Evolutionary conservation across 2,888 invertebrate genomes (phyloP), one percentile per base, ranked within the genome.

Genomic region (Netelia fuscicornis): DNA sequence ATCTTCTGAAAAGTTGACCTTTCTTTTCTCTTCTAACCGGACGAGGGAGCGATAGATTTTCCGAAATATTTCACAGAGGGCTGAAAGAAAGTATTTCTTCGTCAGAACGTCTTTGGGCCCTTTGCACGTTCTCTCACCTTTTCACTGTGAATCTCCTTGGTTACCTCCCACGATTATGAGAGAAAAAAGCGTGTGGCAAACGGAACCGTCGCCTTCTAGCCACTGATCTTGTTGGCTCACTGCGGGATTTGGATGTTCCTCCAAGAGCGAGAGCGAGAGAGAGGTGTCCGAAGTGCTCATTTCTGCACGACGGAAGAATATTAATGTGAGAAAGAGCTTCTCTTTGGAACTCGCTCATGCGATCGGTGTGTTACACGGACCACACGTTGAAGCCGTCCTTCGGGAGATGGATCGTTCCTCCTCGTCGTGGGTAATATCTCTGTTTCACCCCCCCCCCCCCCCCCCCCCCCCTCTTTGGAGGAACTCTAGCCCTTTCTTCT

Each of bases 391-490:
- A 75, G 81, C 75, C 58, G 70, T 78, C 72, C 86, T 80, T 67
- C 81, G 72, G 48, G 80, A 82, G 74, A 86, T 87, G 87, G 88
- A 88, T 90, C 88, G 86, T 84, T n/a, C 48, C 83, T 87, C 23
- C 87, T 88, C 91, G 86, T 89, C 91, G 90, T 91, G 91, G 91
- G 91, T 91, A 91, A 91, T 91, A 91, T 91, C 91, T 91, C 88
- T 90, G 87, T 91, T 90, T 90, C 88, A 86, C 88, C 88, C 88
- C 86, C 84, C 20, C 86, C 84, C 20, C 86, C 17, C 17, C 88
- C 88, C 88, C 88, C 88, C 88, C 88, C 88, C 88, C 86, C 84
- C 20, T 86, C 84, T 81, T 58, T 37, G 10, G 56, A 76, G 9
- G 52, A 23, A 58, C 68, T n/a, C 62, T 42, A 68, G 77, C 77